Evolutionary conservation across 1,140 invertebrate species (phyloP), one percentile per base, ranked within the genome.

Genomic region (Drosophila ercepeae): DNA sequence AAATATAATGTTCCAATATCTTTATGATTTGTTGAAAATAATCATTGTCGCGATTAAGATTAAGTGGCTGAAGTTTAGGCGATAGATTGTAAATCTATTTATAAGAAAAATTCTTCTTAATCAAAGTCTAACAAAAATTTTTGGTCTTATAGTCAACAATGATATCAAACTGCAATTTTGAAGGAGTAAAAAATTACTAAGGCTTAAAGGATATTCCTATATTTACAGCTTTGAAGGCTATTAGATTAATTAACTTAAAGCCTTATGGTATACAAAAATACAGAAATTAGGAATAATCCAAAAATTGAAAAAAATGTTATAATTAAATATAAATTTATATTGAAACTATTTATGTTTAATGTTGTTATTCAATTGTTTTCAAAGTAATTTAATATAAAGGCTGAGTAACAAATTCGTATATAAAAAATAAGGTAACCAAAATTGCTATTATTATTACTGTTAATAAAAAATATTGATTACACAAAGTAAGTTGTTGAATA

Each of bases 1-100:
- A 96, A 95, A 92, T 96, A 96, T 92, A 95, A 90, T 42, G 93
- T 95, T 76, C 94, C 94, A 93, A 96, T 95, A 93, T 95, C 93
- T 92, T 95, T 95, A 92, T 95, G 95, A 92, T 95, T 95, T 74
- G 94, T 95, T 61, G 94, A 95, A 90, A 92, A 94, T 74, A 95
- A 73, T 91, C 93, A 94, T 92, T 93, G 91, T 92, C 91, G 83
- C 89, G 67, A 78, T 92, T 89, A 0, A n/a, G 63, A 74, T 92
- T 91, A 92, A 92, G 91, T 93, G 92, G 91, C 92, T 92, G 92
- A 92, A 89, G 27, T 49, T 91, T n/a, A n/a, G n/a, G n/a, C n/a
- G n/a, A n/a, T n/a, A n/a, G n/a, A n/a, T n/a, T n/a, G n/a, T n/a
- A n/a, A n/a, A n/a, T n/a, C n/a, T n/a, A n/a, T n/a, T n/a, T n/a